Conservation (phyloP, 1,140 invertebrate genomes). For the Catajapyx aquilonaris region DNA sequence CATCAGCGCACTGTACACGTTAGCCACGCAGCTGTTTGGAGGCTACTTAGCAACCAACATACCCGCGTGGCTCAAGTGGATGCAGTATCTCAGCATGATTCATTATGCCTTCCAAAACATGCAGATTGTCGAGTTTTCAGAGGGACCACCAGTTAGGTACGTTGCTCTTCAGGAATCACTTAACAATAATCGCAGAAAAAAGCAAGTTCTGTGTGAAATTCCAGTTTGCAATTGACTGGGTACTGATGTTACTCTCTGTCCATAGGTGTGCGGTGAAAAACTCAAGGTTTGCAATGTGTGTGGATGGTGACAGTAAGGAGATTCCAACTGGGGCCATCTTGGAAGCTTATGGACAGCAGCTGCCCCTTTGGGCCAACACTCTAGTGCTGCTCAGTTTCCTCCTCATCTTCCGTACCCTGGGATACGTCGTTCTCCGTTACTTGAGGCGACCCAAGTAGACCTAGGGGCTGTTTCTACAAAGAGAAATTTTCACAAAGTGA, state of each 20-base stretch:
- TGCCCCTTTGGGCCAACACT: slow-evolving; percentile 55
- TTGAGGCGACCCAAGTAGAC: slow-evolving; percentile 38
- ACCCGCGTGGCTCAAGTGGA: slow-evolving; percentile 55
- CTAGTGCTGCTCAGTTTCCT: slow-evolving; percentile 48
- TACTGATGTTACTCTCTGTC: too few relatives aligned
- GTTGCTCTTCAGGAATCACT: too few relatives aligned
- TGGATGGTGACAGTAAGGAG: slow-evolving; percentile 26
- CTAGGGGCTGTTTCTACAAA: neutral
- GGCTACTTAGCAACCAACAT: slow-evolving; percentile 63
- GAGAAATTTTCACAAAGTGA: too few relatives aligned
- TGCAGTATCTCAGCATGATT: slow-evolving; percentile 54
- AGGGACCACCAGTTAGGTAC: slow-evolving; percentile 45
- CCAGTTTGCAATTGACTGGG: too few relatives aligned
- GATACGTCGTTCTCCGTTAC: slow-evolving; percentile 52
- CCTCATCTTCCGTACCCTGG: slow-evolving; percentile 44
- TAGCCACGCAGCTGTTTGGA: slow-evolving; percentile 59
- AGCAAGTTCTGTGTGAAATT: too few relatives aligned
- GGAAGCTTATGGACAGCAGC: slow-evolving; percentile 21
- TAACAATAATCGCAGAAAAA: too few relatives aligned
- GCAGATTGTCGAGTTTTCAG: slow-evolving; percentile 60
- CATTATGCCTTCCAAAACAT: slow-evolving; percentile 72
- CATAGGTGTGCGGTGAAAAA: slow-evolving; percentile 38
- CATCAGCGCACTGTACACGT: slow-evolving; percentile 53
- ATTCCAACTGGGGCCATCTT: slow-evolving; percentile 48
- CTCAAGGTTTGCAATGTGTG: slow-evolving; percentile 42